phyloP scores from a whole-genome alignment of 2,113 vertebrate species.

The Ranitomeya variabilis region DNA sequence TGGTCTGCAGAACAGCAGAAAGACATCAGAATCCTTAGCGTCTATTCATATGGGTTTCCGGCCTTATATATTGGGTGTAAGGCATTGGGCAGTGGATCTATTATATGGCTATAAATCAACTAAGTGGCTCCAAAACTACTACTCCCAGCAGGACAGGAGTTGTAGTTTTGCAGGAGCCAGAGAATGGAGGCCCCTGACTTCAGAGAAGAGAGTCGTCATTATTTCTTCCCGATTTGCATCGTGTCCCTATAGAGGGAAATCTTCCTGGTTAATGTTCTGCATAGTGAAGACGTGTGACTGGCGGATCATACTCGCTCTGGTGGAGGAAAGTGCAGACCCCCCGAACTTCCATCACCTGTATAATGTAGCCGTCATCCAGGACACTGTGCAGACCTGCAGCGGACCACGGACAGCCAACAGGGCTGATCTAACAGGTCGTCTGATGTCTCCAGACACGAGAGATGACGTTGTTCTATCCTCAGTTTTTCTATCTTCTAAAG shows the following conservation, averaged over 20 bases:
- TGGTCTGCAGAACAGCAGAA: slow-evolving; percentile 75
- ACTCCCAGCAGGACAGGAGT: neutral
- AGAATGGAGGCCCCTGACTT: neutral
- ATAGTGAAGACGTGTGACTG: neutral
- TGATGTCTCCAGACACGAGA: neutral
- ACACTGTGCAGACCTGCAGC: neutral
- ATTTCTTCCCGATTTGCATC: no score
- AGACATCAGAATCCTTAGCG: neutral
- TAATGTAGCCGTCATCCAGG: neutral
- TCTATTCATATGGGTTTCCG: neutral
- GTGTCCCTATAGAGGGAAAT: neutral
- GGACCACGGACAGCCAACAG: neutral
- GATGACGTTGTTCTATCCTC: no score
- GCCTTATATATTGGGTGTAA: neutral
- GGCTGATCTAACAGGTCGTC: neutral
- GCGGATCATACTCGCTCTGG: neutral
- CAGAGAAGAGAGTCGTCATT: neutral
- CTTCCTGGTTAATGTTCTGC: neutral
- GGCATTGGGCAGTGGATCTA: neutral
- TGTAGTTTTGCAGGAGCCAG: neutral
- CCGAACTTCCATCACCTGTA: neutral
- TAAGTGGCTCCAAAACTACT: neutral
- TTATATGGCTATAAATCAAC: neutral
- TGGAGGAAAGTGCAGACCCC: neutral
- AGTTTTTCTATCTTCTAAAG: no score